Percentiles rank a stretch among this genome's conserved stretches.
These are phyloP conservation scores for Siniperca scherzeri DNA, from an alignment of 2,797 vertebrate genomes.

Conservation along the genomic window DNA sequence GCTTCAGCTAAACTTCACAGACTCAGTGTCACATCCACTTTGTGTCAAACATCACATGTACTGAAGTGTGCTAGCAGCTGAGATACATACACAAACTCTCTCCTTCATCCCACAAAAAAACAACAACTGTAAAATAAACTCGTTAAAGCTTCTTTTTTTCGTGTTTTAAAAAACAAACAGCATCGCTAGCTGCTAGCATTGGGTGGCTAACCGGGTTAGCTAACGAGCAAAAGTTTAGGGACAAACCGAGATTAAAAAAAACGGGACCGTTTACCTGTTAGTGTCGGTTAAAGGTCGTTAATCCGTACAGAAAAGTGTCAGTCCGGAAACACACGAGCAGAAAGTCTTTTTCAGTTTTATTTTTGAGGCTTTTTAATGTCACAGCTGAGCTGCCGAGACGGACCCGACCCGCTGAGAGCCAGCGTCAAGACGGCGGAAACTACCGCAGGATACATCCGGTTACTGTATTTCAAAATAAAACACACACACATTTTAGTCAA, in stretches of 20 bases:
- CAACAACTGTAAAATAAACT: too few species aligned
- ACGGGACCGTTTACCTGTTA: background rate
- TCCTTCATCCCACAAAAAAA: background rate
- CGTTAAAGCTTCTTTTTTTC: too few species aligned
- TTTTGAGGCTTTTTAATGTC: background rate
- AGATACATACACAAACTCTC: background rate
- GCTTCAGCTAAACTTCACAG: too few species aligned
- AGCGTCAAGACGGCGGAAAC: background rate
- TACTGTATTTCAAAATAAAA: slow-evolving; percentile 1
- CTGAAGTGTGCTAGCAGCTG: background rate
- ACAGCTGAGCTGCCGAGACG: background rate
- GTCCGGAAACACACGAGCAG: fast-evolving
- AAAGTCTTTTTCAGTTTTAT: background rate
- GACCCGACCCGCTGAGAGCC: background rate
- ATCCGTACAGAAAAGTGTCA: fast-evolving
- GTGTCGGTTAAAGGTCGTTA: background rate
- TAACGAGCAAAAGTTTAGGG: slow-evolving; percentile 28
- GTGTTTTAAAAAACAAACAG: too few species aligned
- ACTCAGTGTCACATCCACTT: too few species aligned
- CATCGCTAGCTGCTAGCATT: slow-evolving; percentile 32
- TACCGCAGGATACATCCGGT: fast-evolving
- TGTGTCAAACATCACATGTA: background rate
- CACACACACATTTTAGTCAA: background rate
- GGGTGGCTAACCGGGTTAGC: slow-evolving; percentile 48
- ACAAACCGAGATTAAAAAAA: background rate